A percentile compares a stretch with the other conserved stretches of the same genome.
phyloP scores from a whole-genome alignment of 2,797 vertebrate species.

The Naso thynnoides region DNA sequence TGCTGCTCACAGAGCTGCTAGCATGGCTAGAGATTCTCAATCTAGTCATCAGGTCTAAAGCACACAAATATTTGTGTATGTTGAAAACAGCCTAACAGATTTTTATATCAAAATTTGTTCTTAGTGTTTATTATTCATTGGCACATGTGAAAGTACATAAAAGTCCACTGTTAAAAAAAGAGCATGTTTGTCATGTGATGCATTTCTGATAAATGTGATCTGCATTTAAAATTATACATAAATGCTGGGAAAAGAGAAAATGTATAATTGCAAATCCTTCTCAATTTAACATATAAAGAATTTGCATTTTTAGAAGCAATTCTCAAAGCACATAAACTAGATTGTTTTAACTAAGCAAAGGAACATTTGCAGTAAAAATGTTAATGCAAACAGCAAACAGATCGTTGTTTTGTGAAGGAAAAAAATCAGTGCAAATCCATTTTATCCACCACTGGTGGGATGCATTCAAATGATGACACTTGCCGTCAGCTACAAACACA shows the following conservation, averaged over 20 bases:
- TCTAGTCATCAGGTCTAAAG: neutral
- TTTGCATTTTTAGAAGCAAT: slow-evolving; percentile 11
- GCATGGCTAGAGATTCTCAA: neutral
- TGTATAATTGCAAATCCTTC: slow-evolving; percentile 3
- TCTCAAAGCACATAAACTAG: slow-evolving; percentile 15
- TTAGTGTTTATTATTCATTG: slow-evolving; percentile 43
- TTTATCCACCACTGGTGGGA: slow-evolving; percentile 22
- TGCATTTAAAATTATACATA: neutral
- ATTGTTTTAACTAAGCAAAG: slow-evolving; percentile 19
- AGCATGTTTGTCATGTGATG: neutral
- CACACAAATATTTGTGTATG: neutral
- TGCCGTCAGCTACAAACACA: slow-evolving; percentile 5
- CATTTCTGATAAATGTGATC: neutral
- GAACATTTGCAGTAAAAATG: slow-evolving; percentile 9
- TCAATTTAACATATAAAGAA: slow-evolving; percentile 15
- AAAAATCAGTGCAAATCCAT: slow-evolving; percentile 32
- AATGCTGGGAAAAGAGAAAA: slow-evolving; percentile 23
- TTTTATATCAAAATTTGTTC: neutral
- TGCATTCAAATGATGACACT: slow-evolving; percentile 15
- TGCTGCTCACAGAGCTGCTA: neutral
- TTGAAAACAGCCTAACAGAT: neutral
- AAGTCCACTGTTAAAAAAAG: neutral
- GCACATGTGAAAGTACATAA: neutral
- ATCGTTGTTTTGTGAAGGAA: neutral
- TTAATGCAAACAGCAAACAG: slow-evolving; percentile 27